Conservation (phyloP, 2,888 invertebrate species). For the Operophtera brumata region DNA sequence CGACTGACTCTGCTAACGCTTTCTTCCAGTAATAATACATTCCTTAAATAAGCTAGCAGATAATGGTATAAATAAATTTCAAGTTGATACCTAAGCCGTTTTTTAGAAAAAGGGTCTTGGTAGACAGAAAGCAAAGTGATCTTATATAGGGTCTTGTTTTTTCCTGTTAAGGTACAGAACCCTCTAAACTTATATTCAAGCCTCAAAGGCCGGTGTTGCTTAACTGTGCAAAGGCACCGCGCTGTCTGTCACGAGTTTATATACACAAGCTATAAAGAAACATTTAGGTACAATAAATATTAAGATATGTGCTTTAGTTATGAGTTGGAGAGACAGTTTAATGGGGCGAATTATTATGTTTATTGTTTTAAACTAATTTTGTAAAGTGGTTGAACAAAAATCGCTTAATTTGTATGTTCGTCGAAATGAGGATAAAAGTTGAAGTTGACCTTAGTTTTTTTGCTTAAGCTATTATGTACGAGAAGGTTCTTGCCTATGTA, state of each 20-base stretch:
- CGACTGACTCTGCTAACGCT: too few relatives aligned
- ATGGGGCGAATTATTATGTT: neutral
- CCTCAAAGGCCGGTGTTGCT: neutral
- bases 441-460: conserved; percentile 1
- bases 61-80: too few relatives aligned
- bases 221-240: conserved; percentile 22
- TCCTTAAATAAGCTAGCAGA: too few relatives aligned
- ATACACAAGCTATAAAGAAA: conserved; percentile 9
- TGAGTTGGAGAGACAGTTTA: conserved; percentile 4
- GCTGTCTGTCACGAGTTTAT: conserved; percentile 17
- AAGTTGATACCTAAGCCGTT: too few relatives aligned
- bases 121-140: too few relatives aligned
- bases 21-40: too few relatives aligned
- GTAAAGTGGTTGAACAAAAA: neutral
- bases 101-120: too few relatives aligned
- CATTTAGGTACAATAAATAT: conserved; percentile 3
- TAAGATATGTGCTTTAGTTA: neutral
- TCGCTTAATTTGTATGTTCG: neutral
- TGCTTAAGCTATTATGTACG: neutral
- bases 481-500: too few relatives aligned
- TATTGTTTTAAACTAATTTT: neutral
- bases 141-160: too few relatives aligned
- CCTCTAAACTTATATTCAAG: too few relatives aligned
- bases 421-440: neutral
- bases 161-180: too few relatives aligned